These are phyloP conservation scores for Trichosurus vulpecula DNA, from an alignment of 2,797 vertebrate genomes.

Conservation along the genomic window DNA sequence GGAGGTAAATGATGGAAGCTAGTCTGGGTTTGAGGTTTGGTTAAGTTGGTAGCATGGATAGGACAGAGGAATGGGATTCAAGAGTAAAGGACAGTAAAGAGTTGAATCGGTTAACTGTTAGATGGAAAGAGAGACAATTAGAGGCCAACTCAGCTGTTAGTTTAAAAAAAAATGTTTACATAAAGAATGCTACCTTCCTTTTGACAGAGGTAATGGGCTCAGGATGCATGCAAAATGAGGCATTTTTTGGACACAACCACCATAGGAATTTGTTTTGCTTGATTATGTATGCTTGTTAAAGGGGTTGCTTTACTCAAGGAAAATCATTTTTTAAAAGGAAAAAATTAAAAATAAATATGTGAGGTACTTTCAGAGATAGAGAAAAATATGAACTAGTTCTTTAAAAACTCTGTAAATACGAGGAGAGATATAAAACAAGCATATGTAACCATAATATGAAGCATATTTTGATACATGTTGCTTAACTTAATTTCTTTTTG, in stretches of 20 bases:
- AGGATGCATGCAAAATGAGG: neutral
- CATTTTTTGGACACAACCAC: neutral
- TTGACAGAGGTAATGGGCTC: neutral
- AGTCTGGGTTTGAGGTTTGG: neutral
- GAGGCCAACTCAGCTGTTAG: neutral
- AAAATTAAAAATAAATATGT: neutral
- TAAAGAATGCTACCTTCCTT: neutral
- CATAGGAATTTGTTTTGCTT: neutral
- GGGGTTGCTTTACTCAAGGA: neutral
- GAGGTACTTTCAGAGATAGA: neutral
- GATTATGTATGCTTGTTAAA: neutral
- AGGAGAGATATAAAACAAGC: neutral
- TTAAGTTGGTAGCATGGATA: neutral
- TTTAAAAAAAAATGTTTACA: neutral
- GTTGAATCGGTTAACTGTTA: neutral
- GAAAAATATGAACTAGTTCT: neutral
- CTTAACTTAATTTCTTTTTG: constrained; percentile 5
- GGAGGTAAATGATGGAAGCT: neutral
- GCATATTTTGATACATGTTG: neutral
- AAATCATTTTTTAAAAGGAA: neutral
- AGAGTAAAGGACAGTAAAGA: neutral
- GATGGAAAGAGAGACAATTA: neutral
- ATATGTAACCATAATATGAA: neutral
- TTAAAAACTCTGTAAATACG: neutral
- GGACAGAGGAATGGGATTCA: neutral